Conservation (phyloP, 2,797 vertebrate genomes). For the Octomys mimax region DNA sequence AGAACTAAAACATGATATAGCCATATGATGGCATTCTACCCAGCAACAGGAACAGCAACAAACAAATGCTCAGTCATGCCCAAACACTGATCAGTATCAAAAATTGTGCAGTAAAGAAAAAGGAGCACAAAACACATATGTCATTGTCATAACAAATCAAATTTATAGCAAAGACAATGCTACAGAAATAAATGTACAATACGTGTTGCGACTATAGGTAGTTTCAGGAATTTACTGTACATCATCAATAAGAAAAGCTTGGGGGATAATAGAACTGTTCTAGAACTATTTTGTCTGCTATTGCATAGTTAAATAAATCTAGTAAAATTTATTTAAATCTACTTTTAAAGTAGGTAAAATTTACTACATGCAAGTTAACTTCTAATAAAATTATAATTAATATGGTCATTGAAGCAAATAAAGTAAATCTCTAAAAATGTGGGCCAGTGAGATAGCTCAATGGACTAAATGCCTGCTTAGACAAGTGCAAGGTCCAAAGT, state of each 20-base stretch:
- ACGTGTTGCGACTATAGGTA: rapidly evolving
- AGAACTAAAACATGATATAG: not conserved
- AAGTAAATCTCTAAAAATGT: not conserved
- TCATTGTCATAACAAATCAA: not conserved
- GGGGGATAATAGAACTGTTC: not conserved
- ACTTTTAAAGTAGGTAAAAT: not conserved
- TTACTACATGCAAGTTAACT: not conserved
- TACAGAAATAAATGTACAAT: not conserved
- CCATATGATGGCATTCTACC: not conserved
- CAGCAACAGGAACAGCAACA: not conserved
- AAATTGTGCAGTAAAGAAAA: not conserved
- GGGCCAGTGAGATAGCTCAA: not conserved
- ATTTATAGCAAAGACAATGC: not conserved
- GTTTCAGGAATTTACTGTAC: not conserved
- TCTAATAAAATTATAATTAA: not conserved
- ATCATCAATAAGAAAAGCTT: not conserved
- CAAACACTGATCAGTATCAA: not conserved
- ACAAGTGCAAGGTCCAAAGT: too few species aligned
- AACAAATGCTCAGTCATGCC: not conserved
- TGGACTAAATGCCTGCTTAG: too few species aligned
- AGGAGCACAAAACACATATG: not conserved
- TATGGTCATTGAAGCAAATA: not conserved
- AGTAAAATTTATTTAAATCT: not conserved
- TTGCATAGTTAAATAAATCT: not conserved
- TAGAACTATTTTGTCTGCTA: not conserved